Percentiles rank a stretch among this genome's conserved stretches.
These are phyloP conservation scores for Anabacerthia variegaticeps DNA, from an alignment of 2,797 vertebrate genomes.

Conservation along the genomic window DNA sequence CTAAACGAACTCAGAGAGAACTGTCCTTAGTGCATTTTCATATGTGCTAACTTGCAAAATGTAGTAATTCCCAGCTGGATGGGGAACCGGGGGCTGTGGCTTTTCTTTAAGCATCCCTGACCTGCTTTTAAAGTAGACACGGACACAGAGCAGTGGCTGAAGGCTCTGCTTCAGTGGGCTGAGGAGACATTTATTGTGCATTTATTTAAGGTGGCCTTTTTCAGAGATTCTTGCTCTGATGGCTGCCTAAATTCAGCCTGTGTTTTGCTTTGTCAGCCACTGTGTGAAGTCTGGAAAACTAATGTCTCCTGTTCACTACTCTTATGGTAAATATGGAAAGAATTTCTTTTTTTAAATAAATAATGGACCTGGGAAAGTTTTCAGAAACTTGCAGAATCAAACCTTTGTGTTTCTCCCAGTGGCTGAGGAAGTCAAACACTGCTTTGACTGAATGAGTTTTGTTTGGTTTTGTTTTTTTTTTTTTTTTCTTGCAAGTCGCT, in stretches of 20 bases:
- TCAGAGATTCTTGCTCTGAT: background rate
- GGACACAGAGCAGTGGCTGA: background rate
- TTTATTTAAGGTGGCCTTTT: constrained; percentile 17
- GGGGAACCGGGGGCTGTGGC: background rate
- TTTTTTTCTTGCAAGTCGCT: background rate
- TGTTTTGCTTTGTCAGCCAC: constrained; percentile 46
- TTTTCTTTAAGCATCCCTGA: constrained; percentile 31
- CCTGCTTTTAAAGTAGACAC: constrained; percentile 7
- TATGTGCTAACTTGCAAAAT: constrained; percentile 46
- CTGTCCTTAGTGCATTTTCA: constrained; percentile 12
- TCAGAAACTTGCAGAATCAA: background rate
- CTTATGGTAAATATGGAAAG: background rate
- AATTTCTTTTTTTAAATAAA: background rate
- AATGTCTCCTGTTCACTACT: background rate
- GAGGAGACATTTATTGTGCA: background rate
- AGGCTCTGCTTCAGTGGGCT: background rate
- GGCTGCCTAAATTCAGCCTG: background rate
- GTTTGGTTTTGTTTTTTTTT: background rate
- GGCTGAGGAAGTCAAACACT: background rate
- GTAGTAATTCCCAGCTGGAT: constrained; percentile 11
- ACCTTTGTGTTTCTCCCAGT: background rate
- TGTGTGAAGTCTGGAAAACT: background rate
- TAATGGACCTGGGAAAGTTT: background rate
- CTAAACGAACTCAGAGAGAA: background rate
- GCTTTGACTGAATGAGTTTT: background rate